Percentiles rank a stretch among this genome's conserved stretches.
Evolutionary conservation across 1,140 invertebrate genomes (phyloP).

Genomic region (Zaprionus ornatus): DNA sequence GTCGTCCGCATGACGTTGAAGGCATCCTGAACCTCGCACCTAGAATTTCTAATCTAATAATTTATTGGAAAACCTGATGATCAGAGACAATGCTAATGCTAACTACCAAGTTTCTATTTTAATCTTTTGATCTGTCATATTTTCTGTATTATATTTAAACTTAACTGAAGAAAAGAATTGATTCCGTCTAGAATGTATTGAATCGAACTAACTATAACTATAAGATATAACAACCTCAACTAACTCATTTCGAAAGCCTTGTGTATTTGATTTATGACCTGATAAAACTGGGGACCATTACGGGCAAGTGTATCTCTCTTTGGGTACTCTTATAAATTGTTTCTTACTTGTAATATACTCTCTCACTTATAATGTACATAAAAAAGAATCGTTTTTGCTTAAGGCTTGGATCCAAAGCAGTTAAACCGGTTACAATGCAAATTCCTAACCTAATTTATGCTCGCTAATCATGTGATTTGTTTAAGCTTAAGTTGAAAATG

Average conservation of each 20-base stretch:
- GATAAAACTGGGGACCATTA: background rate
- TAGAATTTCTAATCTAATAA: conserved; percentile 69
- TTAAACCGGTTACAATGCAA: conserved; percentile 40
- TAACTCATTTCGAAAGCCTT: background rate
- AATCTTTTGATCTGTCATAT: conserved; percentile 7
- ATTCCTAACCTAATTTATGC: conserved; percentile 42
- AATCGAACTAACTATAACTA: conserved; percentile 18
- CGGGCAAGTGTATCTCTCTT: background rate
- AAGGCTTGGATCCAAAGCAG: conserved; percentile 15
- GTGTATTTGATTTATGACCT: background rate
- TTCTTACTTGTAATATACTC: conserved; percentile 17
- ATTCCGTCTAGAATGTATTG: conserved; percentile 43
- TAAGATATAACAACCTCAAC: conserved; percentile 10
- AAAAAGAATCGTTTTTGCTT: background rate
- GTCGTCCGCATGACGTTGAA: conserved; percentile 34
- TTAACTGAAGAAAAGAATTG: conserved; percentile 27
- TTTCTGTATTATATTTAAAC: conserved; percentile 13
- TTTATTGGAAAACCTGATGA: conserved; percentile 35
- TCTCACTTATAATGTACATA: conserved; percentile 25
- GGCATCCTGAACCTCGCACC: conserved; percentile 16
- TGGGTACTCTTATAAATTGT: conserved; percentile 4
- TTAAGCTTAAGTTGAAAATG: conserved; percentile 44
- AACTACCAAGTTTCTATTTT: conserved; percentile 18
- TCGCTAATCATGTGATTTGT: conserved; percentile 73
- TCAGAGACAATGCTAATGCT: conserved; percentile 5